Evolutionary conservation across 2,888 invertebrate species (phyloP).

Genomic region (Apantesis nais): DNA sequence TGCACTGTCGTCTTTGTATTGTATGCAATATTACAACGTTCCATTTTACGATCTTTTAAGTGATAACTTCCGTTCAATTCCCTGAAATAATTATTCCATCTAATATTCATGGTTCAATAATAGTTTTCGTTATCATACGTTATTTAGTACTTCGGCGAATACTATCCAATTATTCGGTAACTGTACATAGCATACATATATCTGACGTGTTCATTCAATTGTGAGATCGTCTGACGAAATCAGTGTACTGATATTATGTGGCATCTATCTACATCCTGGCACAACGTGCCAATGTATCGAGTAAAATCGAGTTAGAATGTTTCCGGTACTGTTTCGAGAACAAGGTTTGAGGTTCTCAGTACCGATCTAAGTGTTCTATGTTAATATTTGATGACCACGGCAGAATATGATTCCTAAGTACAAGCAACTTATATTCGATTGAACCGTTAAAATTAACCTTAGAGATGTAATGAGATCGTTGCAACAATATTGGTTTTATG

Average conservation of each 20-base stretch:
- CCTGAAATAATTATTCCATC: too few relatives aligned
- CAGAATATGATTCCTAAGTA: background rate
- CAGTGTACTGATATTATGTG: background rate
- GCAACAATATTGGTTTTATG: background rate
- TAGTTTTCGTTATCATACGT: background rate
- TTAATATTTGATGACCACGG: background rate
- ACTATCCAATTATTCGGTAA: background rate
- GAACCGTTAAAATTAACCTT: background rate
- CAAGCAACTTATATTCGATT: background rate
- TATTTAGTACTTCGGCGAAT: background rate
- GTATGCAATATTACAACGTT: too few relatives aligned
- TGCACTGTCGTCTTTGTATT: background rate
- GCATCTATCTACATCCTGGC: slow-evolving; percentile 4
- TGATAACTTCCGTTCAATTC: too few relatives aligned
- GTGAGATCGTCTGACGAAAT: background rate
- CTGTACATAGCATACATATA: background rate
- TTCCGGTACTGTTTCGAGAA: background rate
- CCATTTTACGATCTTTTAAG: background rate
- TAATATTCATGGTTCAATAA: background rate
- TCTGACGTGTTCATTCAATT: slow-evolving; percentile 7
- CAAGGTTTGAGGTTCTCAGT: background rate
- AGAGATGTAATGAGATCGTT: background rate
- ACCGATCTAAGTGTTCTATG: background rate
- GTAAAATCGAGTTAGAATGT: background rate
- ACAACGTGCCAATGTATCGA: background rate